Percentiles rank a stretch among this genome's conserved stretches.
Conservation (phyloP, 2,113 vertebrate genomes). For the Cyprinodon brontotheroides region DNA sequence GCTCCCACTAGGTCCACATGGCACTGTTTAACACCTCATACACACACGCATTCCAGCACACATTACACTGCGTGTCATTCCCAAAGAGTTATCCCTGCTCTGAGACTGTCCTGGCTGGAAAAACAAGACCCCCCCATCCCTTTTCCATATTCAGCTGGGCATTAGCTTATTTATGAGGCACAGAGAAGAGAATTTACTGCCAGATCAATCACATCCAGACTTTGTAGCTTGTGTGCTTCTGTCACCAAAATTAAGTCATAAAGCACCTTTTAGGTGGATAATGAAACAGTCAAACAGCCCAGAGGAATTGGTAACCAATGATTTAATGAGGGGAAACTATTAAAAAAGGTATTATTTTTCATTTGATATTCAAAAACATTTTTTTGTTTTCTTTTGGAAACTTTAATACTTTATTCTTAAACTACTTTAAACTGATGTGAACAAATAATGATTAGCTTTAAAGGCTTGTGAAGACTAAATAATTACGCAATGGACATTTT, state of each 20-base stretch:
- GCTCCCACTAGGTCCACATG: conserved; percentile 74
- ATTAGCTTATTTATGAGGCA: conserved; percentile 78
- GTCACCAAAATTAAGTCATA: conserved; percentile 66
- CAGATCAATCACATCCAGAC: conserved; percentile 74
- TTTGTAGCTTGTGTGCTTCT: conserved; percentile 61
- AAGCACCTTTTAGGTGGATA: conserved; percentile 71
- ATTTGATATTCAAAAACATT: conserved; percentile 6
- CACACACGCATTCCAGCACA: conserved; percentile 69
- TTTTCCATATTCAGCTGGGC: conserved; percentile 73
- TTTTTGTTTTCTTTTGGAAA: no score
- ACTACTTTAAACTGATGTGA: no score
- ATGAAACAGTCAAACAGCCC: conserved; percentile 70
- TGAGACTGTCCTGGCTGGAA: conserved; percentile 72
- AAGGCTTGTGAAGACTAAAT: no score
- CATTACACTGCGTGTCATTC: conserved; percentile 73
- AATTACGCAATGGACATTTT: no score
- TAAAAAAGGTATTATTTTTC: background rate
- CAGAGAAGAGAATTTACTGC: conserved; percentile 72
- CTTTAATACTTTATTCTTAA: background rate
- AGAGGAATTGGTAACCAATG: conserved; percentile 65
- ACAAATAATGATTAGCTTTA: no score
- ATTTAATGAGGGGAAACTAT: conserved; percentile 50
- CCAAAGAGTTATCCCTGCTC: conserved; percentile 76
- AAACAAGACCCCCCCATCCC: conserved; percentile 66
- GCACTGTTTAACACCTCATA: conserved; percentile 74